Evolutionary conservation across 2,888 invertebrate species (phyloP).

Genomic region (Poecilus cupreus): DNA sequence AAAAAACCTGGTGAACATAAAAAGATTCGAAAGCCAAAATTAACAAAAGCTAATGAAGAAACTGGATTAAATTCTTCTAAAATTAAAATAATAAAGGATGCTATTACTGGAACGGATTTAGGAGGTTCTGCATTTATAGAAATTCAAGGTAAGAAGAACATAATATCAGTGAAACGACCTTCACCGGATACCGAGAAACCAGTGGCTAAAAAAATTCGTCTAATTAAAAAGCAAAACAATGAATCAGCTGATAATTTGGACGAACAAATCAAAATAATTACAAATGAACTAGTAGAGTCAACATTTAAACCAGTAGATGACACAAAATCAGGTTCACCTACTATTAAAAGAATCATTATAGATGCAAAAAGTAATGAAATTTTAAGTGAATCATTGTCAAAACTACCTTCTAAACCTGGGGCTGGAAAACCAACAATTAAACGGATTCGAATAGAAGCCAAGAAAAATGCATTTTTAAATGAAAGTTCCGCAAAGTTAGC

Average conservation of each 20-base stretch:
- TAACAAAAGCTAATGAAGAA: not conserved
- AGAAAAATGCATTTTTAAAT: slow-evolving; percentile 7
- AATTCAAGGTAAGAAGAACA: not conserved
- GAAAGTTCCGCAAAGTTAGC: slow-evolving; percentile 24
- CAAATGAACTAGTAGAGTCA: not conserved
- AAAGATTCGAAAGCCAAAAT: not conserved
- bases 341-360: not conserved
- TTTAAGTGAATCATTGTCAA: not conserved
- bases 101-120: not conserved
- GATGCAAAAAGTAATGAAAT: not conserved
- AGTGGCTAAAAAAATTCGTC: not conserved
- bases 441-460: slow-evolving; percentile 11
- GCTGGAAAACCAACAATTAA: not conserved
- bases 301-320: not conserved
- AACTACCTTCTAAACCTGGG: not conserved
- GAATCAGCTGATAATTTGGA: not conserved
- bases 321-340: not conserved
- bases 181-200: not conserved
- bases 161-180: not conserved
- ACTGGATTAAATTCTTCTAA: not conserved
- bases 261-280: slow-evolving; percentile 8
- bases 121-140: slow-evolving; percentile 15
- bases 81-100: slow-evolving; percentile 11
- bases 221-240: not conserved
- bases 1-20: not conserved